These are phyloP conservation scores for Mormyrops attenuatus DNA, from an alignment of 2,797 vertebrate species.

Conservation along the genomic window DNA sequence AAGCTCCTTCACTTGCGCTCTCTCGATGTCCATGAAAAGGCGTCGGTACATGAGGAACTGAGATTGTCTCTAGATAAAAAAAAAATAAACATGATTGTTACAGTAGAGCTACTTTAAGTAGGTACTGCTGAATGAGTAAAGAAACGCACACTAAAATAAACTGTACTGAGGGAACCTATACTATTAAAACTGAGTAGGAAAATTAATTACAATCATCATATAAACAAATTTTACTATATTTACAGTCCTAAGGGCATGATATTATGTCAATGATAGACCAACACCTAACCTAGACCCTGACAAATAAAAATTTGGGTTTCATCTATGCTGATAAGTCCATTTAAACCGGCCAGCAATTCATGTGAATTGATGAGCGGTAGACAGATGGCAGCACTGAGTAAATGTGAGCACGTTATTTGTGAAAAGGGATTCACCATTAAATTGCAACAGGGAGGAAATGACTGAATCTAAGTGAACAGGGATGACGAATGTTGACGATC, in stretches of 20 bases:
- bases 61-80: constrained; percentile 61
- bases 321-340: background rate
- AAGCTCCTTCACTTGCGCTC: constrained; percentile 75
- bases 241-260: background rate
- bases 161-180: background rate
- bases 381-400: constrained; percentile 1
- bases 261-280: background rate
- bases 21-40: constrained; percentile 74
- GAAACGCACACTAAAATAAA: background rate
- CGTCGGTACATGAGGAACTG: constrained; percentile 73
- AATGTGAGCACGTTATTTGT: background rate
- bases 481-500: background rate
- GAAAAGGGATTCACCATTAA: background rate
- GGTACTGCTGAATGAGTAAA: background rate
- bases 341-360: background rate
- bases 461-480: background rate
- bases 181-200: background rate
- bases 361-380: background rate
- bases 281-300: background rate
- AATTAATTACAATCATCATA: background rate
- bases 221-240: background rate
- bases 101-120: background rate
- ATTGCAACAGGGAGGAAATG: background rate
- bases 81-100: background rate
- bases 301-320: background rate